A percentile compares a stretch with the other conserved stretches of the same genome.
These are phyloP conservation scores for Oncorhynchus masou DNA, from an alignment of 2,113 vertebrate genomes.

Conservation along the genomic window DNA sequence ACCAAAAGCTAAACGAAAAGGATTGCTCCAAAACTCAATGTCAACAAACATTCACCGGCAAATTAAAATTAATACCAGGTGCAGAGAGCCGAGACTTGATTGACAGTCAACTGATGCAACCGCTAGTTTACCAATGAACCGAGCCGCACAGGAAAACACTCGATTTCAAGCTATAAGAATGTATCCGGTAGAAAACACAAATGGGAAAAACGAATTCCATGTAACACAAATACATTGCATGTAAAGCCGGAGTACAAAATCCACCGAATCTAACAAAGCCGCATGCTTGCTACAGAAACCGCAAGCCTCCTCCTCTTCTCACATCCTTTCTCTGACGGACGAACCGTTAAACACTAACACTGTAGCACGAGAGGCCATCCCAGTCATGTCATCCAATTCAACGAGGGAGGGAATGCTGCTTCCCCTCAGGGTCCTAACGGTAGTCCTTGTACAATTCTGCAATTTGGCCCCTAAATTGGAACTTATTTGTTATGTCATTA, in stretches of 20 bases:
- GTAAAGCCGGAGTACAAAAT: not conserved
- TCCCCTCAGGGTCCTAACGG: constrained; percentile 65
- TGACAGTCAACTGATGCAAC: not conserved
- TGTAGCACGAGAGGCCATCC: constrained; percentile 28
- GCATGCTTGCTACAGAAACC: constrained; percentile 28
- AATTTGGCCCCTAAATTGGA: not conserved
- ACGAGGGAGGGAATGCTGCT: constrained; percentile 19
- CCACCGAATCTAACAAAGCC: constrained; percentile 32
- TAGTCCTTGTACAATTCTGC: not conserved
- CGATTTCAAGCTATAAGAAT: not conserved
- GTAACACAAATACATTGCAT: not conserved
- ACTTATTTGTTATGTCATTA: not conserved
- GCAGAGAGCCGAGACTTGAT: not conserved
- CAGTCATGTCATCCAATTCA: constrained; percentile 36
- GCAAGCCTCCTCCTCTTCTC: constrained; percentile 27
- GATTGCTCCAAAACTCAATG: not conserved
- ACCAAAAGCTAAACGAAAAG: not conserved
- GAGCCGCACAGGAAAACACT: not conserved
- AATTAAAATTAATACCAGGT: not conserved
- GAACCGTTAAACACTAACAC: constrained; percentile 5
- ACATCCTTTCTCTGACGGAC: constrained; percentile 45
- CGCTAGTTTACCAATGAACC: not conserved
- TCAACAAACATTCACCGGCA: not conserved
- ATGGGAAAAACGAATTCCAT: not conserved
- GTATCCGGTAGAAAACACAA: not conserved